phyloP scores from a whole-genome alignment of 2,888 invertebrate genomes.

The Eristalis intricaria region DNA sequence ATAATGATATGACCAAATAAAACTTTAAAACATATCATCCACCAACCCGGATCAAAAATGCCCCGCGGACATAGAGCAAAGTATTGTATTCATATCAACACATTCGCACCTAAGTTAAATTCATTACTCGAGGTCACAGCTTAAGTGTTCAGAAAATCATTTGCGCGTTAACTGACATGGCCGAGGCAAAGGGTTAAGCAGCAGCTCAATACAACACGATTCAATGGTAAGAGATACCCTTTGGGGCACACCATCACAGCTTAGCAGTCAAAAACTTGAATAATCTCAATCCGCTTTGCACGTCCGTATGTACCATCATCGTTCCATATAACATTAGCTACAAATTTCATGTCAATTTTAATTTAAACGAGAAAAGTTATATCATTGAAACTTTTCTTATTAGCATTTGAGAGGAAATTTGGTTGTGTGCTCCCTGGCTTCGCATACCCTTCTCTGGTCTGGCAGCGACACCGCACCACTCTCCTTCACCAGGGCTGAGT shows the following conservation, averaged over 20 bases:
- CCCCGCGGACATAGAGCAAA: no score
- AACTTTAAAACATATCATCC: no score
- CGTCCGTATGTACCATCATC: constrained; percentile 63
- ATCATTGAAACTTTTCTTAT: constrained; percentile 72
- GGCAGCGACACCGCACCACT: background rate
- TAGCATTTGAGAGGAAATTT: constrained; percentile 70
- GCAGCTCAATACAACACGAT: background rate
- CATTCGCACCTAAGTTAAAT: background rate
- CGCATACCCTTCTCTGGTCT: background rate
- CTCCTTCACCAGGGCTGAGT: constrained; percentile 22
- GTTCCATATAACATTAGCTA: constrained; percentile 71
- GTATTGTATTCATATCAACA: background rate
- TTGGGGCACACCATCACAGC: constrained; percentile 4
- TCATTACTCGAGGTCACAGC: background rate
- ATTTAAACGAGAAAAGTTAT: constrained; percentile 72
- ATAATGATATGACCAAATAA: no score
- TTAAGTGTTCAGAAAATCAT: background rate
- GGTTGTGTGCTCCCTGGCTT: constrained; percentile 32
- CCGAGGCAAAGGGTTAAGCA: background rate
- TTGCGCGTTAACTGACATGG: background rate
- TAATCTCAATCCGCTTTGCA: constrained; percentile 62
- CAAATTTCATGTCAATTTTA: constrained; percentile 72
- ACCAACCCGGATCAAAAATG: no score
- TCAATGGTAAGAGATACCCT: background rate
- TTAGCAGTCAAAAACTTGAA: constrained; percentile 55